Conservation (phyloP, 2,888 invertebrate genomes). For the Gastracanthus pulcherrimus region DNA sequence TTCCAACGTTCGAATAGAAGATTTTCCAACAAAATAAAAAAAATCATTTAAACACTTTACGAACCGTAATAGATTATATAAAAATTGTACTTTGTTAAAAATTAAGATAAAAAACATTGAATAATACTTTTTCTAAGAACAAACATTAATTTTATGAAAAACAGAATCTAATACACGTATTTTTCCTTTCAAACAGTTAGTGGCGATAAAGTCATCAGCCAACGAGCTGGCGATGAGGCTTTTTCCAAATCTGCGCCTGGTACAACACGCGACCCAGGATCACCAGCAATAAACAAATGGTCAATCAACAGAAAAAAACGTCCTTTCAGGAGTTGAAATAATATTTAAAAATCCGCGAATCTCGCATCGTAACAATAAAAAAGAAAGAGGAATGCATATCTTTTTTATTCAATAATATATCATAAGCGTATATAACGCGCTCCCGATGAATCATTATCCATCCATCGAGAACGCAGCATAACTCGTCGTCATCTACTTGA, state of each 20-base stretch:
- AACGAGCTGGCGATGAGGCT: slow-evolving; percentile 26
- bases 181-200: slow-evolving; percentile 17
- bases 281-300: neutral
- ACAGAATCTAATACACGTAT: neutral
- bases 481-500: neutral
- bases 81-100: neutral
- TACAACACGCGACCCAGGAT: neutral
- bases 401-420: neutral
- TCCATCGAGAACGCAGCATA: neutral
- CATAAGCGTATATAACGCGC: slow-evolving; percentile 8
- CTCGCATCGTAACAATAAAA: neutral
- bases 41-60: neutral
- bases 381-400: neutral
- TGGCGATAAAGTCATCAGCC: slow-evolving; percentile 35
- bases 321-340: neutral
- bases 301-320: neutral
- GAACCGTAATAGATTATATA: neutral
- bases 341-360: neutral
- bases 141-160: neutral
- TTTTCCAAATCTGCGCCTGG: slow-evolving; percentile 20
- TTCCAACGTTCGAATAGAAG: neutral
- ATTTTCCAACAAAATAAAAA: neutral
- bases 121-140: neutral
- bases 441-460: too few relatives aligned
- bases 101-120: neutral